Base-by-base conservation (phyloP, 2,797 vertebrate genomes). In the Decapterus maruadsi region DNA sequence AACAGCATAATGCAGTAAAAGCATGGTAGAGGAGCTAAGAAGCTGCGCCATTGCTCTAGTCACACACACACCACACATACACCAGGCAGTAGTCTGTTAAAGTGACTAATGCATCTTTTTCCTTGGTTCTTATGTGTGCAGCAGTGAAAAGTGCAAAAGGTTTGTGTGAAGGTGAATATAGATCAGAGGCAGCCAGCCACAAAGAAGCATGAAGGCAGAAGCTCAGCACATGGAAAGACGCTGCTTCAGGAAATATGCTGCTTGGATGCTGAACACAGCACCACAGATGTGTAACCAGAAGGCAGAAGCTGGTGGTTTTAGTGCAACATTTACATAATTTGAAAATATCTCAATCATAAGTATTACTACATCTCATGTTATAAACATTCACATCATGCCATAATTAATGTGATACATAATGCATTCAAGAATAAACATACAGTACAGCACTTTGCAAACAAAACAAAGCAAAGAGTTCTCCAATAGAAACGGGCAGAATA, bases 1-100 rank as follows among this genome's bases (percentile, higher is more conserved):
- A 13, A 20, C n/a, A 57, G 61, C 71, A 45, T 43, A 58, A 63
- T 77, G 68, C 58, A 60, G 50, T 51, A 46, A 53, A 56, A 55
- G 55, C 20, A 29, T 1, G 50, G 26, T 19, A 59, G 19, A 50
- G 46, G 50, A 58, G 51, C 17, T 59, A 53, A 58, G 73, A 51
- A 68, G 57, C 53, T 59, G 43, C 14, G 45, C 26, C 34, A 72
- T 22, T 76, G 12, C n/a, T 51, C n/a, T 51, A 34, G 16, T 19
- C 19, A 22, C 20, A 17, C 6, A 46, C 66, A 29, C 48, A 73
- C 22, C 3, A 13, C 12, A 22, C 17, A 29, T 17, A 12, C 29
- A 53, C 17, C 6, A 2, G 22, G 26, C 59, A 67, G 56, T 19
- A 54, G n/a, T 17, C 34, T 75, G n/a, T 66, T 59, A 34, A n/a